Evolutionary conservation across 2,888 invertebrate species (phyloP).

Genomic region (Drosophila putrida): DNA sequence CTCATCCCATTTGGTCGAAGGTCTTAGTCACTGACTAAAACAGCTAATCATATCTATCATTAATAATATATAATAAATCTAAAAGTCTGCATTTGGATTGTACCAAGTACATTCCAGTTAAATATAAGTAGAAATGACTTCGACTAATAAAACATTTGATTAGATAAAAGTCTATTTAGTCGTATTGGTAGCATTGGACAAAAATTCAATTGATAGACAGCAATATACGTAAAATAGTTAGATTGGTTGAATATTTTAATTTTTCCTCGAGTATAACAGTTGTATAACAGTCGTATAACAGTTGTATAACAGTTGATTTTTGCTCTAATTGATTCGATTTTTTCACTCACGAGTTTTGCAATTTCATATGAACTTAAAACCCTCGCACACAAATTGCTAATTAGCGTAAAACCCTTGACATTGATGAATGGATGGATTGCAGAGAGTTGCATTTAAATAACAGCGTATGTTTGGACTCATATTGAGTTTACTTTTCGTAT

Average conservation of each 20-base stretch:
- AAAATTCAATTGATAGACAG: slow-evolving; percentile 1
- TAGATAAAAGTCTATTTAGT: slow-evolving; percentile 46
- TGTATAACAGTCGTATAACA: slow-evolving; percentile 9
- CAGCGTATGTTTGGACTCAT: neutral
- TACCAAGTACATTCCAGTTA: slow-evolving; percentile 4
- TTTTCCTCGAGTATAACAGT: neutral
- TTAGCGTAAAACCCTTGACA: slow-evolving; percentile 58
- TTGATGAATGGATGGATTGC: slow-evolving; percentile 62
- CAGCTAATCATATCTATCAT: slow-evolving; percentile 46
- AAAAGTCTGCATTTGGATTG: neutral
- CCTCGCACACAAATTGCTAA: slow-evolving; percentile 47
- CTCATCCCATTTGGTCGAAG: slow-evolving; percentile 26
- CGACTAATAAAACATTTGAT: slow-evolving; percentile 39
- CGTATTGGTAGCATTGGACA: slow-evolving; percentile 13
- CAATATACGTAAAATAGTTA: slow-evolving; percentile 17
- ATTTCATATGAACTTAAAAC: slow-evolving; percentile 15
- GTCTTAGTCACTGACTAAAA: slow-evolving; percentile 14
- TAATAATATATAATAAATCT: slow-evolving; percentile 43
- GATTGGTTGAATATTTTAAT: neutral
- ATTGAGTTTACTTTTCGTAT: neutral
- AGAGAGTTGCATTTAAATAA: slow-evolving; percentile 17
- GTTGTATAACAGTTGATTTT: neutral
- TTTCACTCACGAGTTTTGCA: slow-evolving; percentile 37
- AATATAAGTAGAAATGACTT: slow-evolving; percentile 32
- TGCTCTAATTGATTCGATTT: neutral